Base-by-base conservation (phyloP, 2,888 invertebrate genomes). In the Formica aserva region DNA sequence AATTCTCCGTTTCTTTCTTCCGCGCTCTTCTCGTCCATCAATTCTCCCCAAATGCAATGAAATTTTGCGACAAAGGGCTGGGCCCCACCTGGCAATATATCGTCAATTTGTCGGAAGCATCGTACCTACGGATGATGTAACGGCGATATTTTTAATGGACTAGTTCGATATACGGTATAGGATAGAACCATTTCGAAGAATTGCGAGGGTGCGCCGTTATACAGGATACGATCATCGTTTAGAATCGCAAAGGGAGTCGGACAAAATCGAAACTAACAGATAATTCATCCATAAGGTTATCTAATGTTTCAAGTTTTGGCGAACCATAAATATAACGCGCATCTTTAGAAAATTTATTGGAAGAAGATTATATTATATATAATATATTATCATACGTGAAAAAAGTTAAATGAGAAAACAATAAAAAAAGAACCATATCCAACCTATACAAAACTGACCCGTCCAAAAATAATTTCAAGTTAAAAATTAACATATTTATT, bases 181-280 rank as follows among this genome's bases (percentile, higher is more conserved):
- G 60, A 81, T 69, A 81, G 84, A 80, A 75, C 62, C 78, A 82
- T 88, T 88, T 88, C 84, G 38, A 67, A 62, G 88, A 87, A 88
- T 87, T 48, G 84, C 11, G 6, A 76, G 88, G 89, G 89, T 72
- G 89, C 48, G 87, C 65, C 87, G 74, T 82, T 89, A 85, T 83
- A 72, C 82, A 81, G 83, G 80, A 86, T 82, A 83, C 72, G 65
- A 76, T 63, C 72, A 66, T 86, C 72, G 65, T 87, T 90, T 88
- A 83, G 65, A 76, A 87, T 81, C 78, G 63, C 83, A 45, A 82
- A 86, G 62, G 80, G 74, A 75, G 69, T 86, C 87, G 65, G 81
- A 74, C 62, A 63, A n/a, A 35, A 71, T 55, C 75, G 78, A 88
- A 57, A 57, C n/a, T 41, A 41, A 22, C 13, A 55, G 66, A 55